Evolutionary conservation across 2,797 vertebrate genomes (phyloP), one percentile per base, ranked within the genome.

Genomic region (Platyrinchus mystaceus): DNA sequence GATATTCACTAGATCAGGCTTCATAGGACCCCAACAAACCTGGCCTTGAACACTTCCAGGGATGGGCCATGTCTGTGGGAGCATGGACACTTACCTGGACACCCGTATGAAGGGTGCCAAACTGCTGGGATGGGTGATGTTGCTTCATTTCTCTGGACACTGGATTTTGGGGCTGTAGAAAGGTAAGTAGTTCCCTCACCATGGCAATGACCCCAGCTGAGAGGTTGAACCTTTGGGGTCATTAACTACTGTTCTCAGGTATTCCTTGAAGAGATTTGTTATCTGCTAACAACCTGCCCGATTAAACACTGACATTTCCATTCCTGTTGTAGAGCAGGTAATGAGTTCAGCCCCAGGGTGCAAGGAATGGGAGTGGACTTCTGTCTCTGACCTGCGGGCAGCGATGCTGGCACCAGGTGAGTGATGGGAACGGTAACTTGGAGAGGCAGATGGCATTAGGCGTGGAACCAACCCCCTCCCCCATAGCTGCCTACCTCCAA

Each of bases 391-490:
- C 36, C 58, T 58, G 18, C 16, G 46, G 75, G 44, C 28, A 55
- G 12, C 3, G 24, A 2, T 11, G 44, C 17, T 32, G 52, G 37
- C 77, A 23, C 27, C 69, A 71, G 83, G 53, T 58, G 79, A 94
- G 17, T 11, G 76, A 71, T 2, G 30, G 49, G 36, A 68, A 60
- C 0, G 0, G 50, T 82, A 24, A 76, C 47, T 20, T 0, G 0
- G 44, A 27, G 30, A 62, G 24, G 75, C 69, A 85, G 64, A 22
- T 0, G 0, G 10, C 0, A 3, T 30, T 79, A 0, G 0, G 41
- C 1, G 0, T 28, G 55, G 90, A 80, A 75, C 26, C 69, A 85
- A 3, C 18, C 20, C 18, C 15, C 50, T 75, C 47, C 34, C 47
- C 37, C 2, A 0, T 17, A 26, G 20, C 63, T 83, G 39, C 77